These are phyloP conservation scores for Eonycteris spelaea DNA, from an alignment of 2,113 vertebrate species.

Conservation along the genomic window DNA sequence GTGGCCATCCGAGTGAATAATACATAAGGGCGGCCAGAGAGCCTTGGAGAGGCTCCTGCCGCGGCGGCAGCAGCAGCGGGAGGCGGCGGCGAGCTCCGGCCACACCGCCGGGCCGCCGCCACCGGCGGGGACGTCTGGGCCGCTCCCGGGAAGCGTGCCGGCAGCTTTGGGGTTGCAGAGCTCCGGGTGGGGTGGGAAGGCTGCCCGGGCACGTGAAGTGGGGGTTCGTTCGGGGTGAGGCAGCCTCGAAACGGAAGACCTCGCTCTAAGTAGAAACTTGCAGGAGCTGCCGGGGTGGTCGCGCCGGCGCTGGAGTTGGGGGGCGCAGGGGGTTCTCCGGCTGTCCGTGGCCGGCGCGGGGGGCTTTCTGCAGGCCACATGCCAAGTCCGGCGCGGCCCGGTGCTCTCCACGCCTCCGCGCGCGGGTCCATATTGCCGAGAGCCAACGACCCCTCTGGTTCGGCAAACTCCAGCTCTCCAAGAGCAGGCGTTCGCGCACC, in stretches of 20 bases:
- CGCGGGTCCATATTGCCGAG: neutral
- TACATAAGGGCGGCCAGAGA: conserved; percentile 69
- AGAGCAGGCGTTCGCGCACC: conserved; percentile 21
- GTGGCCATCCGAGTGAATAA: conserved; percentile 75
- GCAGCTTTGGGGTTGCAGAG: neutral
- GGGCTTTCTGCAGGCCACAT: neutral
- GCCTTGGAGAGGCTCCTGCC: conserved; percentile 44
- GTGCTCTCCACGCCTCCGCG: neutral
- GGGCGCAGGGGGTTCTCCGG: neutral
- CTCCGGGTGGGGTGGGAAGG: neutral
- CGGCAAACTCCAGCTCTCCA: conserved; percentile 53
- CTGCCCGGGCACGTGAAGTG: neutral
- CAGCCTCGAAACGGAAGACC: neutral
- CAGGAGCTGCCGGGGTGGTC: neutral
- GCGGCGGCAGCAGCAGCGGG: conserved; percentile 42
- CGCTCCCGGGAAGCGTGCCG: neutral
- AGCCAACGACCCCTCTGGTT: neutral
- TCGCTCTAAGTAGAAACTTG: conserved; percentile 37
- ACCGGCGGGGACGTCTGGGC: conserved; percentile 28
- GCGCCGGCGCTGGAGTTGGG: conserved; percentile 11
- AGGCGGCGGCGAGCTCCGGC: conserved; percentile 47
- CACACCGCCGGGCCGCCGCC: conserved; percentile 29
- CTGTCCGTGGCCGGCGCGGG: neutral
- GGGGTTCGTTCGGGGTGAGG: neutral
- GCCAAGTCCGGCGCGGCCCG: neutral